Conservation (phyloP, 2,888 invertebrate species). For the Diarsia dahlii region DNA sequence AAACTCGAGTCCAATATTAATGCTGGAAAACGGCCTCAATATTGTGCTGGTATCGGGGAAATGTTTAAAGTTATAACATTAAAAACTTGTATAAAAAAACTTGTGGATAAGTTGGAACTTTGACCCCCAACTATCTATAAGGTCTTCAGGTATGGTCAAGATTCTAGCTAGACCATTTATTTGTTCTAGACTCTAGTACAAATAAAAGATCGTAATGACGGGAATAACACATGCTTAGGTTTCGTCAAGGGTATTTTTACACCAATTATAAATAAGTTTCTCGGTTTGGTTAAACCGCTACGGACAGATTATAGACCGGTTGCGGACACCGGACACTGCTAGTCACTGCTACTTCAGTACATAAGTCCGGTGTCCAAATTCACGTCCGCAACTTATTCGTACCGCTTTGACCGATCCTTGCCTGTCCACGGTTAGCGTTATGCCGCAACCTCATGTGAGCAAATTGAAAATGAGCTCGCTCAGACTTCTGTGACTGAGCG, state of each 20-base stretch:
- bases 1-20: background rate
- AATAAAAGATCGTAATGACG: background rate
- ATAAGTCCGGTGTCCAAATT: background rate
- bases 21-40: background rate
- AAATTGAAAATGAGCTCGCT: no score
- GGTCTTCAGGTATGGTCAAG: no score
- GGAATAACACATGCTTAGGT: background rate
- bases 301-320: background rate
- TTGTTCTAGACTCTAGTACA: background rate
- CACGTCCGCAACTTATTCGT: background rate
- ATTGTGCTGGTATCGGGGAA: no score
- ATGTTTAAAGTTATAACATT: no score
- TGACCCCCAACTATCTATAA: no score
- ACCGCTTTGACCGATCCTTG: background rate
- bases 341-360: background rate
- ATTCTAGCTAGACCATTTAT: no score
- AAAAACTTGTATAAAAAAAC: no score
- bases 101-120: no score
- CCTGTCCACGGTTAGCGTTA: conserved; percentile 6
- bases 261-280: background rate
- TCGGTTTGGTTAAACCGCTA: background rate
- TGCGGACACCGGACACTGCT: background rate
- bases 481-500: background rate
- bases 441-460: background rate
- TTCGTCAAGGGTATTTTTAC: background rate